phyloP scores from a whole-genome alignment of 2,113 vertebrate species.

The Alligator sinensis region DNA sequence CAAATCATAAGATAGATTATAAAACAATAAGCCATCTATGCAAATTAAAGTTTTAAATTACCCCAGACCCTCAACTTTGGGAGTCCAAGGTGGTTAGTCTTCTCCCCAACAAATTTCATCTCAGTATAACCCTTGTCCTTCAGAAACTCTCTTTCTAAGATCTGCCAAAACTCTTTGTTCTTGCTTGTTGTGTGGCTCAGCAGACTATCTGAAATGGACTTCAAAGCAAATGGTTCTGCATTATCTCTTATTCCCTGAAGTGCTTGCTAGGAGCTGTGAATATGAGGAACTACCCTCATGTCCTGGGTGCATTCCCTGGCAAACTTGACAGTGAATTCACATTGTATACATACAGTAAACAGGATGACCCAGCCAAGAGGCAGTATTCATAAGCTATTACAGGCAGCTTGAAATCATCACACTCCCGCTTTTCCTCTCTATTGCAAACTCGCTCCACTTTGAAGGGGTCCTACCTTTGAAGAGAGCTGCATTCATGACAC shows the following conservation, averaged over 20 bases:
- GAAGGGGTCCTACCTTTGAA: background rate
- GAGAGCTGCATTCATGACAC: background rate
- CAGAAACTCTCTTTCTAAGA: background rate
- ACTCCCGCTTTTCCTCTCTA: background rate
- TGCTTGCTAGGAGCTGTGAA: background rate
- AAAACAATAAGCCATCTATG: background rate
- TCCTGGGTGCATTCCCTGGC: background rate
- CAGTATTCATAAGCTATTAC: background rate
- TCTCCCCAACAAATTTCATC: background rate
- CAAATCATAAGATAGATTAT: background rate
- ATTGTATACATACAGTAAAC: background rate
- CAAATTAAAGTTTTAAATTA: background rate
- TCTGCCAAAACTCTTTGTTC: background rate
- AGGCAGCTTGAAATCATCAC: background rate
- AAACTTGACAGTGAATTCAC: background rate
- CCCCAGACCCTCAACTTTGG: background rate
- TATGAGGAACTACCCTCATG: background rate
- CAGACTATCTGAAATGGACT: background rate
- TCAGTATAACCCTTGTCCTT: background rate
- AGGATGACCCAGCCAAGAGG: background rate
- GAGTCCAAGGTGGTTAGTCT: background rate
- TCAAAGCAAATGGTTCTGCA: background rate
- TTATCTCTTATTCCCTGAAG: background rate
- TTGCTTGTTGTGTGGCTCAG: background rate
- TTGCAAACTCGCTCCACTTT: background rate